A percentile compares a stretch with the other conserved stretches of the same genome.
Conservation (phyloP, 2,113 vertebrate genomes). For the Calidris pugnax region DNA sequence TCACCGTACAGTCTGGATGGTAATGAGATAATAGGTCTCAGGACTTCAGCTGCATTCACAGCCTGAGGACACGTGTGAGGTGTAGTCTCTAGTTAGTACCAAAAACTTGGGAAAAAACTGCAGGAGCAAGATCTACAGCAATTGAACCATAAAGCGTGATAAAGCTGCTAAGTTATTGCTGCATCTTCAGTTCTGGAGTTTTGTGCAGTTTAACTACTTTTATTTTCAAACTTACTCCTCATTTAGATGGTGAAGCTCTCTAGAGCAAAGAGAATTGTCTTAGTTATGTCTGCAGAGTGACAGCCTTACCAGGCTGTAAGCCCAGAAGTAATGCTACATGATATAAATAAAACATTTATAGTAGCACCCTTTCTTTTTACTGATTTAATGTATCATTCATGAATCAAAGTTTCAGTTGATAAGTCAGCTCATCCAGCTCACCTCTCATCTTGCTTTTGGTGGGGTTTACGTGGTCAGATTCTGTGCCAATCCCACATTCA, state of each 20-base stretch:
- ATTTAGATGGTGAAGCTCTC: neutral
- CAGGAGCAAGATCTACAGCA: neutral
- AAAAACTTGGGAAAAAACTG: neutral
- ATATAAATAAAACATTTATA: neutral
- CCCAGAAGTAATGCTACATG: neutral
- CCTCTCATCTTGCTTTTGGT: neutral
- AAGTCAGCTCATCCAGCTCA: neutral
- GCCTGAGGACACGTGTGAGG: neutral
- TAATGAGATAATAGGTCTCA: neutral
- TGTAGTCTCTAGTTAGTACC: neutral
- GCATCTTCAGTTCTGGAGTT: neutral
- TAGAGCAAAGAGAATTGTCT: neutral
- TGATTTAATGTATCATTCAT: neutral
- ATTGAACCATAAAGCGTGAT: neutral
- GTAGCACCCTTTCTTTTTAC: neutral
- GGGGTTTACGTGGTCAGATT: neutral
- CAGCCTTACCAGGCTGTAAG: neutral
- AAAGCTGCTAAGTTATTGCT: neutral
- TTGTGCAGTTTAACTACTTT: neutral
- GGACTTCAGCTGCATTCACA: neutral
- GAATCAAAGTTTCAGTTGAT: neutral
- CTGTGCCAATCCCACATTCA: neutral
- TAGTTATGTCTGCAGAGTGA: neutral
- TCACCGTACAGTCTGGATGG: neutral
- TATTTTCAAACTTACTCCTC: neutral